Base-by-base conservation (phyloP, 2,797 vertebrate genomes). In the Tangara arthus region DNA sequence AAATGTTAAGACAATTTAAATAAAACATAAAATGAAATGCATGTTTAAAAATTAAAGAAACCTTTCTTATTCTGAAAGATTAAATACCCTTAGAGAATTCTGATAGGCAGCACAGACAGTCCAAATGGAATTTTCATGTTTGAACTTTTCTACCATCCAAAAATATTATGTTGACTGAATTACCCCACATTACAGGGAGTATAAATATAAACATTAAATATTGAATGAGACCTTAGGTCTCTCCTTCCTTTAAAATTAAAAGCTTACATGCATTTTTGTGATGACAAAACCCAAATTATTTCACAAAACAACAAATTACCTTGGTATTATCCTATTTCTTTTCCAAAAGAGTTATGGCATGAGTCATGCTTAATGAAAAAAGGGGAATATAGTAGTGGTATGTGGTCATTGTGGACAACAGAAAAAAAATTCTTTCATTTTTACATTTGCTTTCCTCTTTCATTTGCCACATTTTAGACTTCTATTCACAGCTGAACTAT, bases 21-120 rank as follows among this genome's bases (percentile, higher is more conserved):
- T 98, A 98, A 98, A 98, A 97, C 97, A 98, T 97, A 96, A 97
- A 97, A 97, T 96, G 96, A 96, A 97, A 95, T 79, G 95, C 56
- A 63, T 91, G 91, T 97, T 98, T 97, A 98, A 98, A 97, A 97
- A 97, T 96, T 97, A 95, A 97, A 97, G 96, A 93, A 98, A 97
- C 91, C 64, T 95, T 96, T 94, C 96, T 95, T 93, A 95, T 84
- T 96, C 89, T 94, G 94, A 96, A 96, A 95, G 90, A 96, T 96
- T 95, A 95, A 97, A 95, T 87, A 96, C 47, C 94, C 92, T 50
- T 70, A 90, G 95, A 95, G 94, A 91, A 77, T 96, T 95, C 95
- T 83, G 57, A 89, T 88, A 93, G 60, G 72, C 78, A 93, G 85
- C 77, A 88, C 50, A 89, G 84, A 63, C 39, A 94, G 72, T 52